Evolutionary conservation across 2,113 vertebrate genomes (phyloP).

Genomic region (Tringa solitaria): DNA sequence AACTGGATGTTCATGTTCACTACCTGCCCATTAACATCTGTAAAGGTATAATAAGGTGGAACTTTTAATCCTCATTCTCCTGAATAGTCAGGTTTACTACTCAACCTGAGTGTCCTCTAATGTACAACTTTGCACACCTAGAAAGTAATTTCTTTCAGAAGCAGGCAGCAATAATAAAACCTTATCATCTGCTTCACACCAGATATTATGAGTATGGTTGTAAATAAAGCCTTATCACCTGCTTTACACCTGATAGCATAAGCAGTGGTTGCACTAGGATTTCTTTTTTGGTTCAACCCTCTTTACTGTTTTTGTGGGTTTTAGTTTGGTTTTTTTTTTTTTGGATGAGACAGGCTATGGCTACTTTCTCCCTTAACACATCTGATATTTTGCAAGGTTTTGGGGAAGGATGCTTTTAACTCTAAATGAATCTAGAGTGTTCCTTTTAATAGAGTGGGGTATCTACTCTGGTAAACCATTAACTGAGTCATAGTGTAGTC

Average conservation of each 20-base stretch:
- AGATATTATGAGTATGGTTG: slow-evolving; percentile 7
- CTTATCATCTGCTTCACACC: slow-evolving; percentile 1
- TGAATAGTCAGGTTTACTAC: not conserved
- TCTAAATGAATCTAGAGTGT: not conserved
- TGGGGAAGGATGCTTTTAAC: not conserved
- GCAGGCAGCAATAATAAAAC: slow-evolving; percentile 32
- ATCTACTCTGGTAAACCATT: not conserved
- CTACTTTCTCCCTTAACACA: not conserved
- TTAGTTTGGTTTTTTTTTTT: not conserved
- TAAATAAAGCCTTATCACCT: slow-evolving; percentile 49
- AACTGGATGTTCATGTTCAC: not conserved
- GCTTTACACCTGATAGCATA: not conserved
- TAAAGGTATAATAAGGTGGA: not conserved
- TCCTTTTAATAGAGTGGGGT: not conserved
- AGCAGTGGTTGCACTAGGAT: not conserved
- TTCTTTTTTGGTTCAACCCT: not conserved
- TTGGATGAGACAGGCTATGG: not conserved
- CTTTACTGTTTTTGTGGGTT: not conserved
- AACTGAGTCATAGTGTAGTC: not conserved
- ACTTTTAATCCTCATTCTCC: not conserved
- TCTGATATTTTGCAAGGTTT: not conserved
- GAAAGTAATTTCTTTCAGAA: slow-evolving; percentile 6
- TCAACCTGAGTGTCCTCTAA: not conserved
- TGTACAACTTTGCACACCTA: not conserved
- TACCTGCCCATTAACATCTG: not conserved